These are phyloP conservation scores for Caenorhabditis zanzibari DNA, from an alignment of 2,888 invertebrate genomes.

Conservation along the genomic window DNA sequence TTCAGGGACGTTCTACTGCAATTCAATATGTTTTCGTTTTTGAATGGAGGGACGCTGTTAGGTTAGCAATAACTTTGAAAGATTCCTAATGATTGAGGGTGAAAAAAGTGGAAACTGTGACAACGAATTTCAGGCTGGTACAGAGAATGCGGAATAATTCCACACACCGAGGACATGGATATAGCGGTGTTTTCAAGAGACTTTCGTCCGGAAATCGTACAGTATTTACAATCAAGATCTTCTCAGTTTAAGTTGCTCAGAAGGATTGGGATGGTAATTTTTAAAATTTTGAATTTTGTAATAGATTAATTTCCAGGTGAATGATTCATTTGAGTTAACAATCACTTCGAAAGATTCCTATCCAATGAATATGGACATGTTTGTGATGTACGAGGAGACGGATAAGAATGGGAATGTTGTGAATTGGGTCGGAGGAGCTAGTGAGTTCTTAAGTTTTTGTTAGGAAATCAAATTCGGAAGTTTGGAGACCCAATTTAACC, in stretches of 20 bases:
- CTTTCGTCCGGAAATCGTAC: slow-evolving; percentile 21
- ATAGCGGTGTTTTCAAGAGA: slow-evolving; percentile 54
- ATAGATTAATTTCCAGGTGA: slow-evolving; percentile 31
- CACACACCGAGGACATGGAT: slow-evolving; percentile 63
- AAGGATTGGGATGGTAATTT: slow-evolving; percentile 49
- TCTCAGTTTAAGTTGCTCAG: slow-evolving; percentile 42
- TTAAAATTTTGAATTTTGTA: not conserved
- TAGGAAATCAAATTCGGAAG: no score
- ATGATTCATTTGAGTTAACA: slow-evolving; percentile 63
- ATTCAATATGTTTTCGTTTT: slow-evolving; percentile 54
- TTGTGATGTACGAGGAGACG: slow-evolving; percentile 64
- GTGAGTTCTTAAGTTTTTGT: not conserved
- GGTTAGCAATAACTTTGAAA: no score
- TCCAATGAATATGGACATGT: slow-evolving; percentile 50
- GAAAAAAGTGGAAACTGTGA: no score
- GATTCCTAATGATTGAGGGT: no score
- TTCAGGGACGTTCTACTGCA: slow-evolving; percentile 42
- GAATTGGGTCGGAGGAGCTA: slow-evolving; percentile 41
- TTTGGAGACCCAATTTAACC: no score
- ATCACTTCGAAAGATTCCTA: slow-evolving; percentile 15
- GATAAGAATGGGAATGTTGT: slow-evolving; percentile 4
- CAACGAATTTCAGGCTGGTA: slow-evolving; percentile 52
- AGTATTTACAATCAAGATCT: slow-evolving; percentile 14
- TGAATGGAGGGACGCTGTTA: slow-evolving; percentile 58
- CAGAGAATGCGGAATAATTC: slow-evolving; percentile 62